phyloP scores from a whole-genome alignment of 2,888 invertebrate genomes.

The Brachypalpus laphriformis region DNA sequence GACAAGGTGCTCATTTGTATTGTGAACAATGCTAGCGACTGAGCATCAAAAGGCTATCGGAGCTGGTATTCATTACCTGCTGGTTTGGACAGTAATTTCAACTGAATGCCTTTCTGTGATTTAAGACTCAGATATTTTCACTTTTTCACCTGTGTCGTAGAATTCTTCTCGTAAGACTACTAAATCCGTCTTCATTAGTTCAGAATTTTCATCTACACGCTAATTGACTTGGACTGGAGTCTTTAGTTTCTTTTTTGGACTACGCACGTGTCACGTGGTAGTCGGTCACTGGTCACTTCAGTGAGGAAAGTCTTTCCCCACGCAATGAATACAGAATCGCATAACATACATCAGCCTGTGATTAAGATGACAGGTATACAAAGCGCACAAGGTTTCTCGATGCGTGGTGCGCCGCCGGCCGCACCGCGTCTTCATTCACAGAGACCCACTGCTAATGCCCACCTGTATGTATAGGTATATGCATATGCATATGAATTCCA shows the following conservation, averaged over 20 bases:
- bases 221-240: constrained; percentile 47
- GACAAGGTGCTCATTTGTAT: constrained; percentile 6
- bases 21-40: neutral
- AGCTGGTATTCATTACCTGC: constrained; percentile 10
- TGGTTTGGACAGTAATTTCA: neutral
- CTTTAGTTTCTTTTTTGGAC: constrained; percentile 16
- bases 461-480: neutral
- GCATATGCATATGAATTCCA: constrained; percentile 19
- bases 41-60: neutral
- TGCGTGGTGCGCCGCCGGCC: constrained; percentile 31
- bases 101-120: neutral
- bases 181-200: constrained; percentile 44
- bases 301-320: neutral
- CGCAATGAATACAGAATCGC: constrained; percentile 21
- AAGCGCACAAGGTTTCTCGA: constrained; percentile 23
- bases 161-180: constrained; percentile 5
- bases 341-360: constrained; percentile 43
- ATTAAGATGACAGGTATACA: constrained; percentile 50
- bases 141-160: constrained; percentile 15
- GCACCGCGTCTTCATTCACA: constrained; percentile 4
- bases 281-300: neutral
- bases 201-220: constrained; percentile 36
- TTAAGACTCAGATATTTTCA: neutral
- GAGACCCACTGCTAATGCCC: constrained; percentile 4
- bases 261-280: constrained; percentile 30